Conservation (phyloP, 2,888 invertebrate species). For the Synanthedon andrenaeformis region DNA sequence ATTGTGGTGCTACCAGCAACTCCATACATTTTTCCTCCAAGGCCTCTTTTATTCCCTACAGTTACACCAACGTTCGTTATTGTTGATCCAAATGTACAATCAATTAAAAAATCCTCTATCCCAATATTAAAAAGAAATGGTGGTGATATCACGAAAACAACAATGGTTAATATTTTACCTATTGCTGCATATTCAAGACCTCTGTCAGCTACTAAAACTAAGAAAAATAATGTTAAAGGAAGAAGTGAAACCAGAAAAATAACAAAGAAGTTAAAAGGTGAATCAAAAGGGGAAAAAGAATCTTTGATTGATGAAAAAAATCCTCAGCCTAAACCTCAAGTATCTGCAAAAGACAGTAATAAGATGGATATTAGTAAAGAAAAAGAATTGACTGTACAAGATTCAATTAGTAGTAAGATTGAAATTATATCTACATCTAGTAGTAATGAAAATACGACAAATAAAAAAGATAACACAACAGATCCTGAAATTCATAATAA, state of each 20-base stretch:
- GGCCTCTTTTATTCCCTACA: constrained; percentile 49
- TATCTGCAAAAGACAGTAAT: constrained; percentile 6
- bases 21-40: constrained; percentile 58
- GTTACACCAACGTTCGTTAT: constrained; percentile 52
- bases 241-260: constrained; percentile 28
- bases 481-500: background rate
- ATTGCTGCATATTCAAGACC: constrained; percentile 63
- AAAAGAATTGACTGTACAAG: constrained; percentile 4
- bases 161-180: constrained; percentile 62
- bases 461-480: background rate
- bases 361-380: constrained; percentile 4
- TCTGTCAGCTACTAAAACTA: constrained; percentile 43
- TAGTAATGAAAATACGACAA: background rate
- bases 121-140: constrained; percentile 42
- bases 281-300: constrained; percentile 12
- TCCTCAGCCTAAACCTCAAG: constrained; percentile 4
- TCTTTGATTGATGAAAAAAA: constrained; percentile 1
- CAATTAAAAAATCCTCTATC: constrained; percentile 36
- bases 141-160: constrained; percentile 57
- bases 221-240: constrained; percentile 33
- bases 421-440: background rate
- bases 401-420: background rate
- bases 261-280: constrained; percentile 23
- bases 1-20: constrained; percentile 54
- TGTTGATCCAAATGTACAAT: constrained; percentile 45